Conservation (phyloP, 2,113 vertebrate genomes). For the Saimiri boliviensis region DNA sequence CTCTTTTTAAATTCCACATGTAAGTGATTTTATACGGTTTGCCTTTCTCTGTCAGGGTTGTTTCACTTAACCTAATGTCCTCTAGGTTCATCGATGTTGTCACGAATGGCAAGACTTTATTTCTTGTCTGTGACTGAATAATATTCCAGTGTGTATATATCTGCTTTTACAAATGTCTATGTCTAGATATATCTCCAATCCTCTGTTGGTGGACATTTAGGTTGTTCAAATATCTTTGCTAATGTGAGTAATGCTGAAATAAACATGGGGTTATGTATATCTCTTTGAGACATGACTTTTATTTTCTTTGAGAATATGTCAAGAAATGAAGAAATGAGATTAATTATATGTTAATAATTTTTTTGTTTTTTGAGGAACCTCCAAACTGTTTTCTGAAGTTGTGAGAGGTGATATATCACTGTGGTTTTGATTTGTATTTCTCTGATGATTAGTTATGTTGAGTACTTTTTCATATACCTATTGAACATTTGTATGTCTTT, state of each 20-base stretch:
- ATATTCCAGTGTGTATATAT: neutral
- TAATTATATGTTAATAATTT: neutral
- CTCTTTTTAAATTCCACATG: neutral
- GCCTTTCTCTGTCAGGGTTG: neutral
- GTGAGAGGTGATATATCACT: neutral
- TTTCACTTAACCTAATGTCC: neutral
- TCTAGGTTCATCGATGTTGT: neutral
- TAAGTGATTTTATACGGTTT: neutral
- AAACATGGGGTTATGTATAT: neutral
- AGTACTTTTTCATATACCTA: neutral
- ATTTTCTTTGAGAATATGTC: neutral
- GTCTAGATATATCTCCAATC: neutral
- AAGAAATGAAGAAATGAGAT: too few relatives aligned
- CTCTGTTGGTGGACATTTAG: neutral
- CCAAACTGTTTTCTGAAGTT: neutral
- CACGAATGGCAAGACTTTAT: neutral
- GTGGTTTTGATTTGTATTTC: neutral
- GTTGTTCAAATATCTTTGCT: neutral
- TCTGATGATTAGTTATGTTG: neutral
- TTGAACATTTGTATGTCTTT: neutral
- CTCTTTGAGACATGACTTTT: neutral
- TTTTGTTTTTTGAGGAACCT: neutral
- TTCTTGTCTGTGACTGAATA: neutral
- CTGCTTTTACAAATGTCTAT: neutral
- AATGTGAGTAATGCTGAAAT: neutral